Base-by-base conservation (phyloP, 2,888 invertebrate genomes). In the Tenthredo amoena region DNA sequence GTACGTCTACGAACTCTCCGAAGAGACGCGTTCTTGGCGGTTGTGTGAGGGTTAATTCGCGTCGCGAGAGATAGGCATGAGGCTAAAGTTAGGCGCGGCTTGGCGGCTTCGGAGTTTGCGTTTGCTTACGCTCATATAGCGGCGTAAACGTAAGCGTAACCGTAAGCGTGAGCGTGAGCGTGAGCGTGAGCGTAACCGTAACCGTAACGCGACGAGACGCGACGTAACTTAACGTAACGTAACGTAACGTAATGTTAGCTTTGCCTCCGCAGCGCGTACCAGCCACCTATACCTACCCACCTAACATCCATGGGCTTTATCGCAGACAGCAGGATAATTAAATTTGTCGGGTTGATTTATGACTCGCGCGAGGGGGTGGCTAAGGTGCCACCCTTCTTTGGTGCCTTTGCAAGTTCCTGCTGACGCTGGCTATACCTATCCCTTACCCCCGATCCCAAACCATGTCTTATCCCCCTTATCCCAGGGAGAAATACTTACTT, bases 321-420 rank as follows among this genome's bases (percentile, higher is more conserved):
- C 94, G 93, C 93, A 94, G 94, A 94, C 94, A 94, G 94, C 93
- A 94, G 94, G 94, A 94, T 95, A 94, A 94, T 95, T 94, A 94
- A 95, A 95, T 95, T 95, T 95, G 94, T 95, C 94, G 93, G 92
- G 90, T 94, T 94, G 94, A 95, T 95, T 94, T 95, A 95, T 94
- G 92, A 94, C 92, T 88, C 89, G 89, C 91, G 91, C 90, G 90
- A 89, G 89, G 89, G 91, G 86, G 83, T 74, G 65, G 65, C 34
- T 74, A 31, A 76, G 62, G 62, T 31, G 68, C 31, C 26, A 68
- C 68, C 68, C 68, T 26, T 68, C 68, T 34, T 15, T 68, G n/a
- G 31, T 21, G 40, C 43, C 82, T 58, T 65, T 62, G 47, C 85
- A n/a, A 26, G 72, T 40, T 85, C 72, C 85, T 68, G 72, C 77